phyloP scores from a whole-genome alignment of 1,140 invertebrate genomes.

The Temnothorax longispinosus region DNA sequence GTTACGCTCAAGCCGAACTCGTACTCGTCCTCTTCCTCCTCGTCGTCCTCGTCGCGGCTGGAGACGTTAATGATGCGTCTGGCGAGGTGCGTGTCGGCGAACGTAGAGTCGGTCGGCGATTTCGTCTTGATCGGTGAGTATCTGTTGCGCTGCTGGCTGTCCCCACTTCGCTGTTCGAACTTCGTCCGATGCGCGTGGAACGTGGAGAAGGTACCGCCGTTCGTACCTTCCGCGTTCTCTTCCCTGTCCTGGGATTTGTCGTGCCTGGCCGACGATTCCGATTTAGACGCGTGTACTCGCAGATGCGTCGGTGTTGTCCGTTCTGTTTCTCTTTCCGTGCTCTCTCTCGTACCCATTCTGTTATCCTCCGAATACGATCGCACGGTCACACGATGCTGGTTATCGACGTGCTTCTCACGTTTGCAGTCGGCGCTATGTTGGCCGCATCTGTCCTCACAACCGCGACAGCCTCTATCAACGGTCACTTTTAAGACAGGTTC shows the following conservation, averaged over 20 bases:
- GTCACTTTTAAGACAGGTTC: conserved; percentile 80
- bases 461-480: conserved; percentile 77
- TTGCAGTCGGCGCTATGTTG: conserved; percentile 56
- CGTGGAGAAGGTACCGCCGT: conserved; percentile 66
- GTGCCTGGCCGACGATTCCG: conserved; percentile 28
- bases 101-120: conserved; percentile 62
- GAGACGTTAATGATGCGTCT: conserved; percentile 74
- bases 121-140: conserved; percentile 59
- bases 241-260: conserved; percentile 26
- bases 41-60: conserved; percentile 74
- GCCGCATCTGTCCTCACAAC: conserved; percentile 75
- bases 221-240: conserved; percentile 14
- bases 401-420: conserved; percentile 20
- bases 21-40: conserved; percentile 78
- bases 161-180: conserved; percentile 68
- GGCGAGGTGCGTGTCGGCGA: conserved; percentile 74
- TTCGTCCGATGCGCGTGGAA: conserved; percentile 73
- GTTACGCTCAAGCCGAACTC: conserved; percentile 80
- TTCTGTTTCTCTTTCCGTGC: conserved; percentile 15
- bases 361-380: conserved; percentile 21
- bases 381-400: conserved; percentile 65
- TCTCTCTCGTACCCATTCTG: background rate
- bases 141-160: conserved; percentile 50
- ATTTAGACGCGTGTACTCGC: conserved; percentile 49
- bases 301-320: conserved; percentile 58